phyloP scores from a whole-genome alignment of 2,888 invertebrate species.

The Endotricha flammealis region DNA sequence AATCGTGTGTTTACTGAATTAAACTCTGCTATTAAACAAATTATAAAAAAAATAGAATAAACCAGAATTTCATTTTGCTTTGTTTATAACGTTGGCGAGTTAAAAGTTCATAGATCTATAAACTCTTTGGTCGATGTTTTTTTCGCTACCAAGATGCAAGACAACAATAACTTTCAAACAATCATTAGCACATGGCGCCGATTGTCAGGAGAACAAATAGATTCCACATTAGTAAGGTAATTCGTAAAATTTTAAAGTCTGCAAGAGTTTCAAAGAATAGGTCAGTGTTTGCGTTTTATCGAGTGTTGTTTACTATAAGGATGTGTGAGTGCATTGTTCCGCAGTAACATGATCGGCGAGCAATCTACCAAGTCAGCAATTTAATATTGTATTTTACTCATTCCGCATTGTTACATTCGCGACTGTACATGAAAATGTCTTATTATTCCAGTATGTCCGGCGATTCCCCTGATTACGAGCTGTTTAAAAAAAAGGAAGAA shows the following conservation, averaged over 20 bases:
- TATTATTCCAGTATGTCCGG: conserved; percentile 58
- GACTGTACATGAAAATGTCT: conserved; percentile 5
- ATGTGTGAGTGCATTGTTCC: conserved; percentile 19
- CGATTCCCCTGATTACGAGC: conserved; percentile 48
- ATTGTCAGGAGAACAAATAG: conserved; percentile 57
- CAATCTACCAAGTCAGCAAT: conserved; percentile 4
- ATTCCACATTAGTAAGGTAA: conserved; percentile 52
- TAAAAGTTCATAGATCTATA: no score
- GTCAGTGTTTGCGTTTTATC: conserved; percentile 19
- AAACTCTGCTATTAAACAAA: no score
- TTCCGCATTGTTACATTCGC: neutral
- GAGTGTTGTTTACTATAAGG: conserved; percentile 35
- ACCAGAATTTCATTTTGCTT: no score
- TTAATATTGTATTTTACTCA: neutral
- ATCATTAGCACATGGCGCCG: conserved; percentile 68
- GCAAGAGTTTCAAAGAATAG: conserved; percentile 11
- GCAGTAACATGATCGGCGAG: conserved; percentile 16
- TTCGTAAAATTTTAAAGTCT: conserved; percentile 12
- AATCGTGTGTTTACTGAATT: neutral
- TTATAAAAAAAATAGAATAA: no score
- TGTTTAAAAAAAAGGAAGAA: conserved; percentile 57
- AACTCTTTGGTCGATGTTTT: conserved; percentile 47
- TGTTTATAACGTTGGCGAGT: no score
- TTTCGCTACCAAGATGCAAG: conserved; percentile 51
- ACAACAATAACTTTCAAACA: conserved; percentile 64